A percentile compares a stretch with the other conserved stretches of the same genome.
Evolutionary conservation across 2,113 vertebrate species (phyloP).

Genomic region (Solenodon paradoxus): DNA sequence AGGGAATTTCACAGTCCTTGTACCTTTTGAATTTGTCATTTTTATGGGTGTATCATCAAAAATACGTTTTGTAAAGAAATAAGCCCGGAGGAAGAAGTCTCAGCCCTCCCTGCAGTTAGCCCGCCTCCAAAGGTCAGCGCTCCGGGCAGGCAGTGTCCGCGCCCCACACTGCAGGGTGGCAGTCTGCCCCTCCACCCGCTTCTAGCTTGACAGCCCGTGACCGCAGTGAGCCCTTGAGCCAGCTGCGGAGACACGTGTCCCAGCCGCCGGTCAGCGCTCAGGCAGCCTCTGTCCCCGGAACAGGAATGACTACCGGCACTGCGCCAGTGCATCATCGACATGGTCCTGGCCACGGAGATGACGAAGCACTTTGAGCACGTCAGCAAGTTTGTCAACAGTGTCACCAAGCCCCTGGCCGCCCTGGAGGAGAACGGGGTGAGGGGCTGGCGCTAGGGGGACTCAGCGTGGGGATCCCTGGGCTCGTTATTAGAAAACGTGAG

Average conservation of each 20-base stretch:
- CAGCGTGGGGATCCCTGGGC: no score
- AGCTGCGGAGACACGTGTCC: no score
- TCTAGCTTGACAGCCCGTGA: no score
- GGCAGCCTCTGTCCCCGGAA: not conserved
- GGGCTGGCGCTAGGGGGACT: not conserved
- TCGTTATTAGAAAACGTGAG: no score
- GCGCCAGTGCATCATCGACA: slow-evolving; percentile 96
- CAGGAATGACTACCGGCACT: slow-evolving; percentile 96
- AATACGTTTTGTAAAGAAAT: no score
- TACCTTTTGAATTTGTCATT: not conserved
- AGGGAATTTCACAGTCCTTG: not conserved
- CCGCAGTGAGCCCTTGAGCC: no score
- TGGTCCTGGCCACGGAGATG: slow-evolving; percentile 99
- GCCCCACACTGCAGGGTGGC: not conserved
- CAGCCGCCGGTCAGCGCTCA: no score
- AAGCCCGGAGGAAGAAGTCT: not conserved
- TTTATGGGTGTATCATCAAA: no score
- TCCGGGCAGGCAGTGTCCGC: no score
- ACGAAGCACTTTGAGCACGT: slow-evolving; percentile 99
- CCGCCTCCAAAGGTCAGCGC: no score
- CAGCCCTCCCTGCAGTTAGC: not conserved
- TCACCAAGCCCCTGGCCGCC: slow-evolving; percentile 94
- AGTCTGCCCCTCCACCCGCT: no score
- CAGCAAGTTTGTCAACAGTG: slow-evolving; percentile 99
- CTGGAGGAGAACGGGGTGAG: slow-evolving; percentile 94